A percentile compares a stretch with the other conserved stretches of the same genome.
Evolutionary conservation across 2,888 invertebrate species (phyloP).

Genomic region (Noctuana brunneofusca): DNA sequence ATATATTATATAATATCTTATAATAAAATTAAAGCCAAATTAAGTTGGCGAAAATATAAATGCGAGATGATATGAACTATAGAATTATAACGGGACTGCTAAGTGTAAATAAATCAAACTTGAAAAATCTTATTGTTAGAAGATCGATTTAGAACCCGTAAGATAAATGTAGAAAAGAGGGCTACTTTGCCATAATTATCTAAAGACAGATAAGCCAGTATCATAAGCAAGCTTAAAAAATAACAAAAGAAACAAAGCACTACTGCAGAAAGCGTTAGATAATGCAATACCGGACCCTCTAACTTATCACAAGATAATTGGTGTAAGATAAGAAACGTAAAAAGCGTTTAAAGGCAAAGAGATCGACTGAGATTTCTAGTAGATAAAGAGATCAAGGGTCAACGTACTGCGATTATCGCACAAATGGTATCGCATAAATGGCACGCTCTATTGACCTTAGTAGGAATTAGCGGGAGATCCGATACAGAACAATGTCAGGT

Average conservation of each 20-base stretch:
- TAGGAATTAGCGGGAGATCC: conserved; percentile 13
- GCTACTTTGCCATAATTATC: too few relatives aligned
- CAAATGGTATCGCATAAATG: conserved; percentile 13
- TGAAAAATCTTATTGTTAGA: too few relatives aligned
- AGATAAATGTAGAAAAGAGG: too few relatives aligned
- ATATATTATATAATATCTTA: too few relatives aligned
- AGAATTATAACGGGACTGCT: too few relatives aligned
- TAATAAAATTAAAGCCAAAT: too few relatives aligned
- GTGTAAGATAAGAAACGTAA: conserved; percentile 5
- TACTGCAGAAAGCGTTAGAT: not conserved
- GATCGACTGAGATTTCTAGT: conserved; percentile 4
- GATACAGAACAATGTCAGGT: not conserved
- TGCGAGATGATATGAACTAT: too few relatives aligned
- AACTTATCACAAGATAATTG: conserved; percentile 7
- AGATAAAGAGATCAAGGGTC: conserved; percentile 21
- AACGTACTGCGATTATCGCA: conserved; percentile 21
- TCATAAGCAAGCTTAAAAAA: not conserved
- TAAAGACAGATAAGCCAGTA: too few relatives aligned
- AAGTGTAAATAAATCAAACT: too few relatives aligned
- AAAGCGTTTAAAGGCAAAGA: conserved; percentile 5
- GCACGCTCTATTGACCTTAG: conserved; percentile 28
- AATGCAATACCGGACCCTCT: not conserved
- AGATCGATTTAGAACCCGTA: too few relatives aligned
- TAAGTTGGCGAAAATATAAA: too few relatives aligned
- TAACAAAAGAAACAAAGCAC: conserved; percentile 1